Conservation (phyloP, 2,888 invertebrate genomes). For the Sphaerophoria taeniata region DNA sequence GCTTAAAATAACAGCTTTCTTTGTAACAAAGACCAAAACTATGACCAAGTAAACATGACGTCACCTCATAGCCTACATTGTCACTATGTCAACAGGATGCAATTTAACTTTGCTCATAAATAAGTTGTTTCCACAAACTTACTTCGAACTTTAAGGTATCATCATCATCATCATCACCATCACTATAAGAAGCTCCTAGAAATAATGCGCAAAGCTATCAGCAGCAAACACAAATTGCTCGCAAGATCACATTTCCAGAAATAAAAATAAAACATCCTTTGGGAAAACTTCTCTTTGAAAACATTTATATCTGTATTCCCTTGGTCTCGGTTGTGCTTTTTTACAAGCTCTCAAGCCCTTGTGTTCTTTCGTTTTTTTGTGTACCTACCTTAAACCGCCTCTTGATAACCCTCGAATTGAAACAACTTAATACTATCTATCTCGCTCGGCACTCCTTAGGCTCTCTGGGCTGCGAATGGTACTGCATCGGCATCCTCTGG, state of each 20-base stretch:
- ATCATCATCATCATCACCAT: background rate
- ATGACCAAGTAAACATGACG: too few species aligned
- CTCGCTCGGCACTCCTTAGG: background rate
- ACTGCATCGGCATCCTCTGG: conserved; percentile 34
- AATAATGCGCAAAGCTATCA: background rate
- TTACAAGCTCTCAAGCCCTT: conserved; percentile 7
- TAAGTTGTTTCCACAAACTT: too few species aligned
- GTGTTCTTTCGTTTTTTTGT: conserved; percentile 6
- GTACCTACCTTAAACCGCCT: conserved; percentile 40
- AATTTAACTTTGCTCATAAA: too few species aligned
- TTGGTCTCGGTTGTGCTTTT: conserved; percentile 2
- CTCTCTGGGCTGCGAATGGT: conserved; percentile 29
- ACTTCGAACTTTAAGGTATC: too few species aligned
- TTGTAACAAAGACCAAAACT: too few species aligned
- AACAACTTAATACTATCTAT: conserved; percentile 49
- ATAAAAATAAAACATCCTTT: conserved; percentile 17
- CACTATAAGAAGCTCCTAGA: background rate
- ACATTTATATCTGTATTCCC: conserved; percentile 9
- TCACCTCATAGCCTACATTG: too few species aligned
- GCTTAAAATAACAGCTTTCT: too few species aligned
- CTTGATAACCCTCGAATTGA: conserved; percentile 46
- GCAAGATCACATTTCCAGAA: conserved; percentile 14
- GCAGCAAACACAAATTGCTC: background rate
- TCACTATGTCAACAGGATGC: too few species aligned
- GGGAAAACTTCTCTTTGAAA: conserved; percentile 18